These are phyloP conservation scores for Cecidostiba fungosa DNA, from an alignment of 2,888 invertebrate species.

Conservation along the genomic window DNA sequence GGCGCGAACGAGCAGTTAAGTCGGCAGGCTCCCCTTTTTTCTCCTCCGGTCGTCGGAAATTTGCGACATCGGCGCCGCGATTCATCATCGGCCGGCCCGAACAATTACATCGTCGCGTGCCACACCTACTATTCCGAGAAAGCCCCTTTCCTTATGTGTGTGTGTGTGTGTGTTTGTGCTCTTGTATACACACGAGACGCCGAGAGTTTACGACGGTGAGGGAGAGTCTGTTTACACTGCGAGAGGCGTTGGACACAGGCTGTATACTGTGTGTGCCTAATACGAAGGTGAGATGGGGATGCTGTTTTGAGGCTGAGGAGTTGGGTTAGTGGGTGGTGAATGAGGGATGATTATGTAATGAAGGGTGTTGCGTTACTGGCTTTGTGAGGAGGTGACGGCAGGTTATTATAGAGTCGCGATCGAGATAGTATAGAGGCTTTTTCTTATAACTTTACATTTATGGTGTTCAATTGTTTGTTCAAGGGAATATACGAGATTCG, in stretches of 20 bases:
- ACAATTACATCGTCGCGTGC: conserved; percentile 22
- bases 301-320: neutral
- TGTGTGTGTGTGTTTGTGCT: neutral
- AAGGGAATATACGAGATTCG: neutral
- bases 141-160: neutral
- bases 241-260: neutral
- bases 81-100: conserved; percentile 9
- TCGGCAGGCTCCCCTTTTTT: neutral
- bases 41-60: neutral
- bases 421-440: neutral
- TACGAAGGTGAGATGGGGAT: neutral
- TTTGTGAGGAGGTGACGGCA: neutral
- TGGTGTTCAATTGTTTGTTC: neutral
- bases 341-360: neutral
- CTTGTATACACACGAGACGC: neutral
- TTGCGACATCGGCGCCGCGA: conserved; percentile 22
- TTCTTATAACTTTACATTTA: neutral
- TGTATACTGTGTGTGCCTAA: neutral
- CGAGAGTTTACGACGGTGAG: neutral
- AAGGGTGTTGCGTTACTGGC: neutral
- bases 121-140: neutral
- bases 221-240: neutral
- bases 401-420: neutral
- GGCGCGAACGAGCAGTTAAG: conserved; percentile 15
- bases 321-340: conserved; percentile 4